Base-by-base conservation (phyloP, 2,888 invertebrate genomes). In the Nymphalis c-album region DNA sequence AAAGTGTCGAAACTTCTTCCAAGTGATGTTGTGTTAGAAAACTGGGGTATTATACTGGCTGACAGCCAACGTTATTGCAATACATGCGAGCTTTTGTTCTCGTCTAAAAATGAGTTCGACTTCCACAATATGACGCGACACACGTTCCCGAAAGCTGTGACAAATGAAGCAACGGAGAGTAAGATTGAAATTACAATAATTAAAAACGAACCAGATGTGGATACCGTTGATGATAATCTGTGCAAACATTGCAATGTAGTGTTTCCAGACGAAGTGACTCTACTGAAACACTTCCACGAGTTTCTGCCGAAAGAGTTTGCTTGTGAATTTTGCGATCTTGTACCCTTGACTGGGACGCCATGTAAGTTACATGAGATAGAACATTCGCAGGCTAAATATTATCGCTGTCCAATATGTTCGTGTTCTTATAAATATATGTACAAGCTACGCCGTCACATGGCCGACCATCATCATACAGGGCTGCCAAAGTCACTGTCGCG, bases 261-360 rank as follows among this genome's bases (percentile, higher is more conserved):
- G 0, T 75, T 73, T 35, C 72, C 71, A 0, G 57, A 68, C 22
- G 71, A 73, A 8, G 63, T 59, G 17, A 68, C 71, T 1, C 50
- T 75, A 2, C 51, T 75, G 0, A 70, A 68, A 22, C 75, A 75
- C 17, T 69, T 71, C 0, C 73, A 75, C n/a, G 71, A 69, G 18
- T 47, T 73, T 8, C 8, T 75, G 1, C 73, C 74, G 1, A 62
- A 61, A 4, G 70, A 67, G 10, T 50, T 48, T 17, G 4, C n/a
- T 2, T 66, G 65, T 16, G 45, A 65, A 0, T 13, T 58, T 5
- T 65, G 69, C 18, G 63, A 63, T 7, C 17, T 45, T 7, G 48
- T n/a, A 8, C 63, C 62, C 17, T 60, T 64, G 4, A 67, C 18
- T n/a, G 53, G 69, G 7, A 17, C 3, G 6, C 55, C 46, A 5